Base-by-base conservation (phyloP, 2,113 vertebrate species). In the Alaudala cheleensis region DNA sequence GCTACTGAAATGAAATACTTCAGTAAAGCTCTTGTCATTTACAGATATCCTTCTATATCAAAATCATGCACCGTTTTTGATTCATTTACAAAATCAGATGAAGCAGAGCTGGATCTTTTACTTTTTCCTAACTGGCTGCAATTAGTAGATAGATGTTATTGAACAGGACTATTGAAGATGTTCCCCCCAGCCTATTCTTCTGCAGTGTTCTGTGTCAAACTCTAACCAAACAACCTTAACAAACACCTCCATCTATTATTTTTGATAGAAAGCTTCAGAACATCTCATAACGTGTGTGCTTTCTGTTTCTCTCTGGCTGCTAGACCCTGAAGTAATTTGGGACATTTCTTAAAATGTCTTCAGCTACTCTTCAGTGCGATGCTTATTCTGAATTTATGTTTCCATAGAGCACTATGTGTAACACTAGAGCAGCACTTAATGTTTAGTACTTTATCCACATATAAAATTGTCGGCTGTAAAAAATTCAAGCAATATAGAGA, bases 271-370 rank as follows among this genome's bases (percentile, higher is more conserved):
- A 92, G 39, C 81, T 92, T 97, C 92, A 78, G 85, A 95, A 88
- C 77, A 85, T 74, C 93, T 86, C 58, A 50, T 61, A 95, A 85
- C 8, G 11, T 2, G 5, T 18, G 39, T 69, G 87, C 65, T 86
- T 97, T 96, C 96, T 97, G 86, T 96, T 97, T 86, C 95, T 47
- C 24, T 92, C 95, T 96, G 81, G 90, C 85, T 96, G 91, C 45
- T 66, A 86, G 96, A 95, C 83, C 88, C 81, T 23, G 74, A 94
- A 97, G 67, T 88, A 92, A 92, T 61, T 76, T 34, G 95, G 93
- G 93, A 97, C 88, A 54, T 92, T 96, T 91, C 97, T 97, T 96
- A 97, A 97, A 96, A 97, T 84, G 77, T 88, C 74, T 92, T 95
- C 96, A 94, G 91, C 71, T 73, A 39, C 81, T 96, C 94, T 96